Evolutionary conservation across 2,888 invertebrate genomes (phyloP).

Genomic region (Epirrhoe tristata): DNA sequence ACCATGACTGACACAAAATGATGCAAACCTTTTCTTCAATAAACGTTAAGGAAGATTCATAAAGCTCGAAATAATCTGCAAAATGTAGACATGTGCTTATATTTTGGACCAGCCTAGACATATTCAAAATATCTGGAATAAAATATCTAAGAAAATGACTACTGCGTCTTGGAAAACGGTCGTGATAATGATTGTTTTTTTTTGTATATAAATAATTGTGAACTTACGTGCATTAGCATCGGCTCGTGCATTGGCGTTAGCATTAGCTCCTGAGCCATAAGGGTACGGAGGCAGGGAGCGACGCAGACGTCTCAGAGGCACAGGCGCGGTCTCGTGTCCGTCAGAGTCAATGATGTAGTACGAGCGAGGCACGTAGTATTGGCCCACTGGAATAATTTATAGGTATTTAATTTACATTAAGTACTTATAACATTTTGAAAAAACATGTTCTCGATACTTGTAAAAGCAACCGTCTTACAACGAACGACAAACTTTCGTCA

Average conservation of each 20-base stretch:
- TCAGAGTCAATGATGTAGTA: constrained; percentile 85
- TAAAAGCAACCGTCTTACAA: no score
- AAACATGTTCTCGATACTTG: neutral
- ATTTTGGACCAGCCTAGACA: no score
- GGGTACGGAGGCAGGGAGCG: constrained; percentile 66
- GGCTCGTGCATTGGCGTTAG: constrained; percentile 44
- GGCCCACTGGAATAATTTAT: constrained; percentile 80
- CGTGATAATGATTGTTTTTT: no score
- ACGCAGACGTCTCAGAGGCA: constrained; percentile 75
- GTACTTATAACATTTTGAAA: neutral
- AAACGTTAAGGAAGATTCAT: no score
- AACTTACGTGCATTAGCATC: constrained; percentile 57
- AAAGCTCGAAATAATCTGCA: no score
- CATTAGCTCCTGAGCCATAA: constrained; percentile 53
- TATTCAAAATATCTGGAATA: no score
- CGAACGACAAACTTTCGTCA: no score
- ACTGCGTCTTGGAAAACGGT: no score
- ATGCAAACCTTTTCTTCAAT: no score
- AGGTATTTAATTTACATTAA: constrained; percentile 18
- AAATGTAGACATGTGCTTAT: no score
- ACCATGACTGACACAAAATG: no score
- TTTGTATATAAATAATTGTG: neutral
- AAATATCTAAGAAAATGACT: no score
- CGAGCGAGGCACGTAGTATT: constrained; percentile 85
- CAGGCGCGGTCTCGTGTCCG: constrained; percentile 82